Evolutionary conservation across 2,113 vertebrate genomes (phyloP).

Genomic region (Petaurus breviceps): DNA sequence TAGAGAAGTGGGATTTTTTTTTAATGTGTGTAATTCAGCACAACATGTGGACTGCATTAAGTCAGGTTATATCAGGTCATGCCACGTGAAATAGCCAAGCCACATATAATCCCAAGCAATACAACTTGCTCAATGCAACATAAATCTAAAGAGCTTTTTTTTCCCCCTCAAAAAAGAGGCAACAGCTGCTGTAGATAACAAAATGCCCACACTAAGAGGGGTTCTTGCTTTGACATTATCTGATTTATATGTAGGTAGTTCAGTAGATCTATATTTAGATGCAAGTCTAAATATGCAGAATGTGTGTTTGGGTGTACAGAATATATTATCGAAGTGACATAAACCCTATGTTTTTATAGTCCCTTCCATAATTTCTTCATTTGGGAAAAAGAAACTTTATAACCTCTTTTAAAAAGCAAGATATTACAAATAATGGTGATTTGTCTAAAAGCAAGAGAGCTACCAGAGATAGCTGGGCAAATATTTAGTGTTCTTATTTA

Average conservation of each 20-base stretch:
- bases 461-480: constrained; percentile 56
- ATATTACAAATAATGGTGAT: constrained; percentile 44
- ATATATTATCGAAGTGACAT: constrained; percentile 53
- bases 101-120: constrained; percentile 81
- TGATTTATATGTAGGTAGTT: constrained; percentile 76
- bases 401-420: constrained; percentile 64
- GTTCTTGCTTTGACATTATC: constrained; percentile 74
- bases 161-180: constrained; percentile 71
- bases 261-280: constrained; percentile 67
- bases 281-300: constrained; percentile 70
- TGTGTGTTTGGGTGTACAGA: constrained; percentile 58
- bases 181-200: constrained; percentile 84
- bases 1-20: constrained; percentile 83
- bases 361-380: constrained; percentile 61
- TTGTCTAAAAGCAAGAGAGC: constrained; percentile 33
- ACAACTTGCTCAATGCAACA: constrained; percentile 82
- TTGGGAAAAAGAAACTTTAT: constrained; percentile 61
- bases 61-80: constrained; percentile 87
- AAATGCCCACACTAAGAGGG: constrained; percentile 76
- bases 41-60: constrained; percentile 88
- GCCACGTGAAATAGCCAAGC: constrained; percentile 85
- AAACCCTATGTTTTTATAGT: constrained; percentile 57
- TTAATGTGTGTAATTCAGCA: constrained; percentile 80
- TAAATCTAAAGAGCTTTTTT: constrained; percentile 77
- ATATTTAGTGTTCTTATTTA: constrained; percentile 67